Base-by-base conservation (phyloP, 2,888 invertebrate species). In the Steromphala cineraria region DNA sequence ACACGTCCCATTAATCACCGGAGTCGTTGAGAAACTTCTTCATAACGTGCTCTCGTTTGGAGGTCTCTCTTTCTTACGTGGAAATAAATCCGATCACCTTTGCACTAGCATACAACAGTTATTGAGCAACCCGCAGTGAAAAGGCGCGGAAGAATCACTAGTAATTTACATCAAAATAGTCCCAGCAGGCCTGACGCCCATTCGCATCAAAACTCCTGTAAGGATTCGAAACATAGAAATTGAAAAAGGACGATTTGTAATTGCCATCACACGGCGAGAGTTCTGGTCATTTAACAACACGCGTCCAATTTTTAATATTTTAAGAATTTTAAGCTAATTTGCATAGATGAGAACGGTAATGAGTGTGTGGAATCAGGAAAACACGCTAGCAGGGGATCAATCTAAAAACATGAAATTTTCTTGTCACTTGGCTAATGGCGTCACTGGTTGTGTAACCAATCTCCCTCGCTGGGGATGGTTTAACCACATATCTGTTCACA, bases 131-230 rank as follows among this genome's bases (percentile, higher is more conserved):
- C 71, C 71, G 71, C 71, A 19, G 71, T 36, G 71, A 71, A 19
- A 24, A 36, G 71, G 71, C 71, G 71, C 71, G 71, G 31, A 71
- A 40, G 71, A 71, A 71, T 71, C 71, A 71, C 40, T 40, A 71
- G 71, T 71, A 71, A 71, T 71, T 71, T 71, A 71, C 71, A 71
- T 71, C 71, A 71, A 71, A 71, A 71, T 71, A 71, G 71, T 71
- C 71, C 71, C 71, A 71, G 71, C 71, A 71, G 71, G 71, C 28
- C 4, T 19, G 71, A 71, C 40, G 71, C 71, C 71, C 40, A 71
- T 71, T 71, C 71, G 40, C 7, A 71, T 40, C 31, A 71, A 36
- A 71, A 36, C n/a, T 36, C 40, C 36, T 36, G 71, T 71, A 71
- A 71, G 71, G 71, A 71, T 71, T 19, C 71, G 31, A 71, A 71